Evolutionary conservation across 2,888 invertebrate species (phyloP), one percentile per base, ranked within the genome.

Genomic region (Cephus pygmeus): DNA sequence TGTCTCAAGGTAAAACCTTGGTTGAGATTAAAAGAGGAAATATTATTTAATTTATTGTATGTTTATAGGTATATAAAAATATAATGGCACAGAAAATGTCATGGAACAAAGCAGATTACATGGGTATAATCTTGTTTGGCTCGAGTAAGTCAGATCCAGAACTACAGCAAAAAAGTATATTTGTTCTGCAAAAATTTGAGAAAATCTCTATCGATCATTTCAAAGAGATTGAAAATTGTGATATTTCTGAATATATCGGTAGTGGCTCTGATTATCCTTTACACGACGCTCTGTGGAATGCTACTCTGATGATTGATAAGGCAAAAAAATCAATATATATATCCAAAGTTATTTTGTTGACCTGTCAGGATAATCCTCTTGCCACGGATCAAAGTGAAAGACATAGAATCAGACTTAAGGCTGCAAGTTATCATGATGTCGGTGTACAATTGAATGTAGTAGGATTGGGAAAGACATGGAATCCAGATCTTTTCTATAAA

Each of bases 31-130:
- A 40, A 12, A 12, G 33, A 68, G 4, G n/a, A 73, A 73, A 71
- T 75, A n/a, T 34, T 69, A 74, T 69, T 74, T 31, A 69, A 11
- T 15, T 77, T 68, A 33, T 77, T 31, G 31, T 69, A 15, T 76
- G 31, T 69, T 40, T 71, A 12, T 69, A 71, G 73, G 73, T 78
- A 36, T 87, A 84, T 33, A 80, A 76, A 34, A 78, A 84, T 33
- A 85, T 87, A 30, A 79, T 88, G 4, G 79, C 80, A 1, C 81
- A 85, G 33, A 87, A 88, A 73, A 77, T 87, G 56, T 76, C 80
- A 11, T 85, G 84, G 85, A 85, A 82, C 74, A 85, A 75, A 75
- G 76, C 81, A 68, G 86, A 88, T 81, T 86, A 83, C 83, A 85
- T 85, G 83, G 87, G 87, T 11, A 73, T 88, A 35, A 75, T 83